These are phyloP conservation scores for Nothura maculosa DNA, from an alignment of 2,797 vertebrate genomes.

Conservation along the genomic window DNA sequence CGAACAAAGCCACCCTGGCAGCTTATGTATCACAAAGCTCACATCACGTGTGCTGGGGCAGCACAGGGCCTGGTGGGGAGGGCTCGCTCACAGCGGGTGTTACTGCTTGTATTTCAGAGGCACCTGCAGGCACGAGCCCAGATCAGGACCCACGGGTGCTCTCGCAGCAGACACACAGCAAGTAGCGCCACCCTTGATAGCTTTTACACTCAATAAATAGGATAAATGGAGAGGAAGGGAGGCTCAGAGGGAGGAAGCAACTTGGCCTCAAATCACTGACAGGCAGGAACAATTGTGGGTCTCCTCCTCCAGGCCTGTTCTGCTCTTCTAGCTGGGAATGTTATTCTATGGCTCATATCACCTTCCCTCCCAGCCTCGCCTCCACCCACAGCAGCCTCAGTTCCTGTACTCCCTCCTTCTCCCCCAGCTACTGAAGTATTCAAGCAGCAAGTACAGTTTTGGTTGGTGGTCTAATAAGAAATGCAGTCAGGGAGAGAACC, in stretches of 20 bases:
- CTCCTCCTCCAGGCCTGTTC: conserved; percentile 40
- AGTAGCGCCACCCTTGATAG: background rate
- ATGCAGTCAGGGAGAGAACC: conserved; percentile 29
- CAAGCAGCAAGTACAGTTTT: background rate
- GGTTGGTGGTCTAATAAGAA: conserved; percentile 54
- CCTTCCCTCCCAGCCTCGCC: background rate
- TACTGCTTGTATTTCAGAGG: rapidly evolving
- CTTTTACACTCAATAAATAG: background rate
- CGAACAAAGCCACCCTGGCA: background rate
- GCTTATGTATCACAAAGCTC: background rate
- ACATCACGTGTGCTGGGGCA: background rate
- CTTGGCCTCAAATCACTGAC: background rate
- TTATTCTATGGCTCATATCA: background rate
- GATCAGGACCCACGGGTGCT: background rate
- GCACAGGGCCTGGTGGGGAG: background rate
- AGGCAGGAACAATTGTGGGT: background rate
- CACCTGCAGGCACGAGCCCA: rapidly evolving
- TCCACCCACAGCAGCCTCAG: background rate
- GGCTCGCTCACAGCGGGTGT: background rate
- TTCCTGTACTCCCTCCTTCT: background rate
- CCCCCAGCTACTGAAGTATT: background rate
- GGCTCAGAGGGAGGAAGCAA: background rate
- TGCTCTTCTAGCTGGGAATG: background rate
- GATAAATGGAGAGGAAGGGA: conserved; percentile 5
- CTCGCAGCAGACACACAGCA: rapidly evolving